Evolutionary conservation across 1,140 invertebrate genomes (phyloP), one percentile per base, ranked within the genome.

Genomic region (Cotesia vestalis): DNA sequence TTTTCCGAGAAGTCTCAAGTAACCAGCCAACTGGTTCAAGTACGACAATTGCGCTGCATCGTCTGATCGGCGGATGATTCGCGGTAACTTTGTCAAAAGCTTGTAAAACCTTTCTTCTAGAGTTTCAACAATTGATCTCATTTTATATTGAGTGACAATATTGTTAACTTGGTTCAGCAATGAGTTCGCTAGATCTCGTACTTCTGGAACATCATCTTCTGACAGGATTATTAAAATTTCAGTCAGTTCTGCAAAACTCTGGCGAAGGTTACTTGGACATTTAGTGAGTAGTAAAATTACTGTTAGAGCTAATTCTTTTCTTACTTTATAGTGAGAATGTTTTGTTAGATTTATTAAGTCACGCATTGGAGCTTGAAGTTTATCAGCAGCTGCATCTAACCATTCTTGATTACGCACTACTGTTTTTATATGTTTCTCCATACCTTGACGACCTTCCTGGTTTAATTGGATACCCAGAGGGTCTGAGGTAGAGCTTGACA

Each of bases 1-100:
- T 53, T 85, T 84, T 46, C 79, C 86, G 72, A 92, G 83, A 35
- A 91, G 75, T 62, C 82, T 82, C 14, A 92, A 78, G 79, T 92
- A 93, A 8, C 91, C 91, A 52, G 86, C 82, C 3, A 92, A 74
- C 51, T 91, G 83, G 80, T 89, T 89, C 57, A 92, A 80, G 4
- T 83, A 83, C 1, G 85, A 81, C 52, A 90, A 72, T 79, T 92
- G 91, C 73, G 88, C 82, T 4, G 76, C 80, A 51, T 89, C 84
- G 80, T 91, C 90, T 91, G 90, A 86, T 74, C 88, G 88, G 81
- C 90, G 89, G 55, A 92, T 86, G 60, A 89, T 84, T 72, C 89
- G 83, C 0, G 91, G 91, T 75, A 92, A 77, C 74, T 84, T 86
- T 38, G 82, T 89, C 2, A 91, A 79, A 2, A 88, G 78, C 34